Percentiles rank a stretch among this genome's conserved stretches.
Evolutionary conservation across 2,888 invertebrate species (phyloP).

Genomic region (Diaphora mendica): DNA sequence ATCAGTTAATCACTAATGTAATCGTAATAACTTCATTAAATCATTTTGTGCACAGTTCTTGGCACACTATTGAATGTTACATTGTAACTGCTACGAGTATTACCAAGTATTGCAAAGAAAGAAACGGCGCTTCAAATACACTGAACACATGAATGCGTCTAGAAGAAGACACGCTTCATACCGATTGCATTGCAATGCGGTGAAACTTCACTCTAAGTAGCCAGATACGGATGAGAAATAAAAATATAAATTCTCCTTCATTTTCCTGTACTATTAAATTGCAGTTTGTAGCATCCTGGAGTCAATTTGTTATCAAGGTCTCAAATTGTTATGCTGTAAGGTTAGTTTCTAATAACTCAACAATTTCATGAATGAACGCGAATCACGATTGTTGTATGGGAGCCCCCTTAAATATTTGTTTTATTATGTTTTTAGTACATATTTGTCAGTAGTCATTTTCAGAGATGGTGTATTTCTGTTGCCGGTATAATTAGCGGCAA

Average conservation of each 20-base stretch:
- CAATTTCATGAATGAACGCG: too few species aligned
- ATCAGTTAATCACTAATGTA: background rate
- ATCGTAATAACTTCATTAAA: background rate
- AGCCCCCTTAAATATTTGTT: too few species aligned
- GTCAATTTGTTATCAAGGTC: background rate
- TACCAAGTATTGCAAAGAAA: background rate
- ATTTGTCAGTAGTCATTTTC: too few species aligned
- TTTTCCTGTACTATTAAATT: background rate
- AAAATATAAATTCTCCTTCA: background rate
- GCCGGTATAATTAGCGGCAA: too few species aligned
- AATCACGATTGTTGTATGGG: too few species aligned
- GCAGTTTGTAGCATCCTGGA: background rate
- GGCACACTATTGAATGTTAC: background rate
- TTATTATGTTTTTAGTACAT: too few species aligned
- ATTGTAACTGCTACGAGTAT: background rate
- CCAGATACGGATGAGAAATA: background rate
- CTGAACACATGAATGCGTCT: constrained; percentile 2
- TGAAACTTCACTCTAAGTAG: constrained; percentile 7
- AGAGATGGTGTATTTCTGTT: too few species aligned
- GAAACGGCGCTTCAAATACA: background rate
- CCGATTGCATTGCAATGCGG: constrained; percentile 9
- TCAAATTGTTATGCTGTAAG: too few species aligned
- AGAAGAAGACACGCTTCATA: constrained; percentile 3
- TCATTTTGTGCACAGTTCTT: background rate
- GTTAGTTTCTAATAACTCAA: too few species aligned